phyloP scores from a whole-genome alignment of 2,797 vertebrate species.

The Bradypodion pumilum region DNA sequence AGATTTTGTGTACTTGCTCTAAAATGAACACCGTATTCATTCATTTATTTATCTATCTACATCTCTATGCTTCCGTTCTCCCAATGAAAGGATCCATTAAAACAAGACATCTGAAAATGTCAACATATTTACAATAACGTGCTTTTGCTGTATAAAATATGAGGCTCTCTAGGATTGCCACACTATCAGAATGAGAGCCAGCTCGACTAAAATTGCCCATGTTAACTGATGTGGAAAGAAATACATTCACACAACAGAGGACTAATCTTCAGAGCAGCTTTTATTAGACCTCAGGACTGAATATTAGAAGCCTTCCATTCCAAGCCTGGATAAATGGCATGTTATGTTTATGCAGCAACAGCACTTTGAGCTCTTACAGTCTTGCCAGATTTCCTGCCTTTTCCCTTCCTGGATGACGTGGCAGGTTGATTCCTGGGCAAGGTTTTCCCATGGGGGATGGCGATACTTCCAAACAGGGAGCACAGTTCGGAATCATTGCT shows the following conservation, averaged over 20 bases:
- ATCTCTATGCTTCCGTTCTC: too few relatives aligned
- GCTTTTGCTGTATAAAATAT: not conserved
- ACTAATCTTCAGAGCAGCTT: not conserved
- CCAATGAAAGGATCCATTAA: not conserved
- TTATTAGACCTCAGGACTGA: not conserved
- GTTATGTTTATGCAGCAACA: not conserved
- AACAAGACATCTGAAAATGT: not conserved
- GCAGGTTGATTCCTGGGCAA: slow-evolving; percentile 75
- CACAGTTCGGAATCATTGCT: slow-evolving; percentile 76
- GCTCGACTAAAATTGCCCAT: not conserved
- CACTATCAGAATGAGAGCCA: not conserved
- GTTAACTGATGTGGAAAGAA: not conserved
- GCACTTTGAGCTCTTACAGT: not conserved
- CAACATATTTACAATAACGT: not conserved
- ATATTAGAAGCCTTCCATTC: not conserved
- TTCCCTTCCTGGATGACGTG: slow-evolving; percentile 76
- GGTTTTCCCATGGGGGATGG: slow-evolving; percentile 72
- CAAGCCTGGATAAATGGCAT: not conserved
- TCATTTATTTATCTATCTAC: too few relatives aligned
- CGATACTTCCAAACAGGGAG: slow-evolving; percentile 65
- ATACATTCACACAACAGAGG: not conserved
- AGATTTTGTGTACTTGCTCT: not conserved
- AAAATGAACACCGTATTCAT: not conserved
- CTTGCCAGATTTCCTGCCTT: slow-evolving; percentile 6
- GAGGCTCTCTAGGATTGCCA: not conserved